Evolutionary conservation across 2,888 invertebrate genomes (phyloP), one percentile per base, ranked within the genome.

Genomic region (Drosophila setosimentum): DNA sequence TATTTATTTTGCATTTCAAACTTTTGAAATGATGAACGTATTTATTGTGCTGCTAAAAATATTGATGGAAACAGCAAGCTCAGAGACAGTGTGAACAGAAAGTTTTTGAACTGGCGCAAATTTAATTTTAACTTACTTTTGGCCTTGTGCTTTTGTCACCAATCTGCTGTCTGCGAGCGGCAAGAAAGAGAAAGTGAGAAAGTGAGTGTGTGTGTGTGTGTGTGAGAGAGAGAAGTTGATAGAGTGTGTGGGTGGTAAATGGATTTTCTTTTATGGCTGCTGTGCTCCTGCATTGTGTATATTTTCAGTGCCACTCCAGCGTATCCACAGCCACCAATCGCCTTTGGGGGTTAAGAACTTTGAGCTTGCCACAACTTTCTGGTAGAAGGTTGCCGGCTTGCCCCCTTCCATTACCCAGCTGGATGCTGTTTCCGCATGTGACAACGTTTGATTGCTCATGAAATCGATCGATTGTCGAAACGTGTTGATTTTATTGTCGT

Each of bases 371-470:
- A 57, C 89, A 84, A 84, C 87, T 87, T 84, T 89, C 68, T 66
- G 75, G 68, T 67, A 65, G 84, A 74, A 65, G 61, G 75, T 68
- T 69, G 49, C 27, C 33, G 35, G 33, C 37, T 54, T 42, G 45
- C 72, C 45, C 32, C 21, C 33, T 33, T 30, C 33, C 27, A 24
- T 21, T 3, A 24, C 35, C 16, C 35, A 27, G 35, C 21, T 42
- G 37, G 57, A 37, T 63, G 64, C 53, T 63, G 68, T 68, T 71
- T 70, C 76, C 89, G 85, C 82, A 84, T 84, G 89, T 84, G 84
- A 87, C 85, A 86, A 65, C 86, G 74, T 82, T 85, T 85, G 88
- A 87, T 87, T 85, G 90, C 75, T 89, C 85, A 87, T 87, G 90
- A 89, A 85, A 89, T 85, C 88, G 90, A 87, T 85, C 90, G 85